Base-by-base conservation (phyloP, 1,140 invertebrate genomes). In the Vanessa atalanta region DNA sequence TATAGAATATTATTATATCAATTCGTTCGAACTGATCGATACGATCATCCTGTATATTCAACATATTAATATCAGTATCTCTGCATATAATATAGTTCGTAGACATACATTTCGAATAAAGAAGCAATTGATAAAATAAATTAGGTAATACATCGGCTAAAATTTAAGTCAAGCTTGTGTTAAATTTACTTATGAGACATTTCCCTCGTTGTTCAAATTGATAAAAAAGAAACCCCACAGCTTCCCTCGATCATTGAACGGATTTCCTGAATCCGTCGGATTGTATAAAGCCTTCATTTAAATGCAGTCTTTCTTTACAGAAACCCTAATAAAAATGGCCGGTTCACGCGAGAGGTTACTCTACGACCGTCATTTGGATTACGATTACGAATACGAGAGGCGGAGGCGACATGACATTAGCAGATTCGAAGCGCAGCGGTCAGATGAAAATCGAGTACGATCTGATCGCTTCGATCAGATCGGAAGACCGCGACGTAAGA, bases 281-380 rank as follows among this genome's bases (percentile, higher is more conserved):
- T 78, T 75, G 70, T 64, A 51, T 61, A 75, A 78, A 79, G 72
- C 73, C 78, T 78, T 83, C 83, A 86, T 87, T 88, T 86, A 87
- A 83, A 84, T 79, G 65, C 79, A 75, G 83, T 83, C 73, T 86
- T 83, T 85, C 76, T 80, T 77, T 86, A 79, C 86, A 78, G 79
- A 77, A 75, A 82, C 82, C 82, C 80, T 79, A 83, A 86, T 83
- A 84, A 82, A 79, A 73, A 91, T 92, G 90, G 90, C 88, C 31
- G 90, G 90, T 37, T 92, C 90, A 76, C 80, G 90, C 31, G 90
- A 91, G 78, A 82, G 84, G 71, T 78, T 91, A 31, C 81, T 92
- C 26, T 86, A 92, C 81, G 87, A 89, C 16, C 83, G 83, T 74
- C 83, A 84, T 61, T 66, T 81, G 66, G 83, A 90, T 48, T 82